Evolutionary conservation across 1,140 invertebrate genomes (phyloP).

Genomic region (Thalassaphorura encarpata): DNA sequence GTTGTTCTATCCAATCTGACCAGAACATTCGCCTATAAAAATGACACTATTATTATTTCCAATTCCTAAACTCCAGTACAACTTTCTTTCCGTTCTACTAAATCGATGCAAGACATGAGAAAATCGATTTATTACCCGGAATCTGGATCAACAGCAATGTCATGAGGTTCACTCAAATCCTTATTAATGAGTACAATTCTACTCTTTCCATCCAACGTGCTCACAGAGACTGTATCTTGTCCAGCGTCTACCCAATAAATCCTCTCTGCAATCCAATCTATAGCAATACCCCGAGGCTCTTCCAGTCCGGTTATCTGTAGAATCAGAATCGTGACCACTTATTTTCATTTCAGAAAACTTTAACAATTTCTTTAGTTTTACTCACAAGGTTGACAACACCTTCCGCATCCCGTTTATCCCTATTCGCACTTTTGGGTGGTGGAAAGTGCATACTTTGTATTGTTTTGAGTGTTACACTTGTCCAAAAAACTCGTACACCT

Average conservation of each 20-base stretch:
- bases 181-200: constrained; percentile 48
- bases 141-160: constrained; percentile 57
- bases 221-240: constrained; percentile 49
- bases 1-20: constrained; percentile 40
- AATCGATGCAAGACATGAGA: constrained; percentile 1
- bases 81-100: too few species aligned
- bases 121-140: constrained; percentile 42
- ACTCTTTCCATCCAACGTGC: constrained; percentile 48
- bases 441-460: constrained; percentile 17
- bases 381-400: constrained; percentile 17
- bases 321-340: too few species aligned
- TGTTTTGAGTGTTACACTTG: constrained; percentile 13
- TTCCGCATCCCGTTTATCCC: constrained; percentile 12
- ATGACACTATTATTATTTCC: background rate
- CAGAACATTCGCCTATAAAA: constrained; percentile 37
- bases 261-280: constrained; percentile 62
- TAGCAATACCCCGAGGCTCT: constrained; percentile 59
- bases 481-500: constrained; percentile 25
- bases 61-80: background rate
- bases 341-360: too few species aligned
- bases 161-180: constrained; percentile 48
- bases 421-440: constrained; percentile 6
- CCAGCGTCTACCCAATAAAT: constrained; percentile 59
- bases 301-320: constrained; percentile 39
- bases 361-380: too few species aligned